Evolutionary conservation across 2,888 invertebrate genomes (phyloP).

Genomic region (Plemyria rubiginata): DNA sequence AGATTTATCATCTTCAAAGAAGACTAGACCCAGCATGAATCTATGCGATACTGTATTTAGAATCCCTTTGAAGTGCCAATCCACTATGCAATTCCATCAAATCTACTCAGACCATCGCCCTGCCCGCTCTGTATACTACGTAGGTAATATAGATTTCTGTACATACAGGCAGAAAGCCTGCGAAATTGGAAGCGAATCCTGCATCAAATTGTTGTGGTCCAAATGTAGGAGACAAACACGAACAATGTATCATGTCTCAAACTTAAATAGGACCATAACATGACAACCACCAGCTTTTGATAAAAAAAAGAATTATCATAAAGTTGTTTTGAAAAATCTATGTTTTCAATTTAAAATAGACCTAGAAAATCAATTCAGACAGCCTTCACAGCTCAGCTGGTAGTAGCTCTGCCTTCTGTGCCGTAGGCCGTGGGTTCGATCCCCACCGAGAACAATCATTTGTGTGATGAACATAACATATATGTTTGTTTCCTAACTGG

Average conservation of each 20-base stretch:
- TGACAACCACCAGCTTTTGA: too few relatives aligned
- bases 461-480: too few relatives aligned
- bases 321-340: too few relatives aligned
- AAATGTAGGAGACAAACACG: background rate
- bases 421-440: too few relatives aligned
- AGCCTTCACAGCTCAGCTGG: too few relatives aligned
- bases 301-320: too few relatives aligned
- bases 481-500: too few relatives aligned
- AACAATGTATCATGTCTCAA: background rate
- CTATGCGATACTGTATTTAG: constrained; percentile 3
- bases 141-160: background rate
- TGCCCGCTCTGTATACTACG: background rate
- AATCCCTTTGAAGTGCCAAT: constrained; percentile 13
- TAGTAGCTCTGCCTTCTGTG: too few relatives aligned
- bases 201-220: background rate
- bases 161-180: constrained; percentile 3
- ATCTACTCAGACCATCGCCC: constrained; percentile 2
- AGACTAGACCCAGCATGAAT: background rate
- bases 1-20: constrained; percentile 1
- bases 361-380: too few relatives aligned
- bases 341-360: too few relatives aligned
- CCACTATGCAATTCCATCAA: constrained; percentile 17
- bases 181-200: constrained; percentile 5
- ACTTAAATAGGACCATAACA: too few relatives aligned
- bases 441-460: too few relatives aligned